Evolutionary conservation across 1,140 invertebrate species (phyloP), one percentile per base, ranked within the genome.

Genomic region (Heliconius hermathena): DNA sequence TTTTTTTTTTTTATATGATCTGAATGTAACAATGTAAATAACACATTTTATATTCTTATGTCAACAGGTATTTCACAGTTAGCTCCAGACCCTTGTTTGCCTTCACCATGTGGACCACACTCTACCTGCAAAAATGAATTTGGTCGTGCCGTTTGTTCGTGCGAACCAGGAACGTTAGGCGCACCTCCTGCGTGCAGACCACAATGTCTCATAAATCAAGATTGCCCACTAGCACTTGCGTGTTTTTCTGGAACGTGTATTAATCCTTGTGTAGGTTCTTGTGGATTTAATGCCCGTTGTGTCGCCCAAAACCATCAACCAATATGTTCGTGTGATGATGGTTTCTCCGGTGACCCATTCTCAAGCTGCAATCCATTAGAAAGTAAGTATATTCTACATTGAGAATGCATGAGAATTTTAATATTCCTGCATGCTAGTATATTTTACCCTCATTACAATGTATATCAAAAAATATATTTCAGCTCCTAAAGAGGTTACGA

Each of bases 71-170:
- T 89, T 52, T 72, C 73, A 8, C 46, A 83, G 49, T 89, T 92
- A 82, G 85, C 93, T 49, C 85, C 90, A 26, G 93, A 97, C 89
- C 97, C 97, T 26, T 98, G 97, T 85, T 85, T 97, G 66, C 97
- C 97, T 54, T 97, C 97, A 74, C 97, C 97, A 1, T 98, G 98
- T 91, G 98, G 98, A 8, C 96, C 97, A 0, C 97, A 98, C 89
- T 96, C 97, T 2, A 96, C 97, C 52, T 98, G 98, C 86, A 95
- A 96, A 8, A 96, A 96, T 71, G 94, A 97, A 33, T 96, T 96
- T 72, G 95, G 96, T 33, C 95, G 96, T 80, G 96, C 97, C 0
- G 96, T 97, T 18, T 98, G 98, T 90, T 96, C 96, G 1, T 98
- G 98, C 89, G 95, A 96, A 76, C 92, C 96, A 1, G 97, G 97